These are phyloP conservation scores for Sinocyclocheilus maitianheensis DNA, from an alignment of 2,113 vertebrate genomes.

Conservation along the genomic window DNA sequence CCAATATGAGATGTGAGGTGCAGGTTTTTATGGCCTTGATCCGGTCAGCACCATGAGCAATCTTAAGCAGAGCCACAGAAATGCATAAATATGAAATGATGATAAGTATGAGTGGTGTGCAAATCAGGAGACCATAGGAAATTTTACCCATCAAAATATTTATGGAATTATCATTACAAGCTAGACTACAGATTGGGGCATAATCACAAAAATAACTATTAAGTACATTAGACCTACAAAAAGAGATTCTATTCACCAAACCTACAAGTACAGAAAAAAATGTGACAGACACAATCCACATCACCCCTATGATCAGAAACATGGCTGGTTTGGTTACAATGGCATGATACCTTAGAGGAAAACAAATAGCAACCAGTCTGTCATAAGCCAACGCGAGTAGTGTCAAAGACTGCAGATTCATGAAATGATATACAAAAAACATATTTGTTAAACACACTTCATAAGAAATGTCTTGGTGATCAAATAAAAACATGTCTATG, in stretches of 20 bases:
- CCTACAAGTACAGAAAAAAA: conserved; percentile 11
- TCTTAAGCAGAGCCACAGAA: no score
- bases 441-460: no score
- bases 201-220: no score
- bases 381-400: conserved; percentile 71
- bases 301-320: conserved; percentile 47
- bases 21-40: not conserved
- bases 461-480: no score
- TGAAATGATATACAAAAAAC: conserved; percentile 70
- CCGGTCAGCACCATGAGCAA: not conserved
- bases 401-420: conserved; percentile 71
- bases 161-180: conserved; percentile 20
- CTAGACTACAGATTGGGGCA: not conserved
- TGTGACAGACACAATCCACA: conserved; percentile 59
- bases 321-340: conserved; percentile 56
- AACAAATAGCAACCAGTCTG: conserved; percentile 72
- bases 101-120: not conserved
- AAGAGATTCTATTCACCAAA: conserved; percentile 65
- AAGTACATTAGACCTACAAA: conserved; percentile 67
- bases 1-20: not conserved
- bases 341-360: conserved; percentile 62
- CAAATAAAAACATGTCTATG: no score
- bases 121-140: not conserved
- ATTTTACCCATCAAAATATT: not conserved
- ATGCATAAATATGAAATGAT: not conserved